Base-by-base conservation (phyloP, 2,113 vertebrate species). In the Motacilla tschutschensis region DNA sequence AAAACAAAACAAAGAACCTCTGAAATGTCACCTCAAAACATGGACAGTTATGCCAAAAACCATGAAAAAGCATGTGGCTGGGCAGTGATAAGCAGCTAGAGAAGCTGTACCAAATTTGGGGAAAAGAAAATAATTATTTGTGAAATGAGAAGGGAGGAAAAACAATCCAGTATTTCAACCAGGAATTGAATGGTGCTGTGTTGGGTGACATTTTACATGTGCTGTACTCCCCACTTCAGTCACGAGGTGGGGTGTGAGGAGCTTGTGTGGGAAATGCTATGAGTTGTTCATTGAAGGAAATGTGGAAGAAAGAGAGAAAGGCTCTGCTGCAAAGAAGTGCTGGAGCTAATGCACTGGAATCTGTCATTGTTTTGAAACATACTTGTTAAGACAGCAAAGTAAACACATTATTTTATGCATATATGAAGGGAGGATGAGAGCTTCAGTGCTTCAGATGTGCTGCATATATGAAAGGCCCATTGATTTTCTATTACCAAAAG, bases 181-280 rank as follows among this genome's bases (percentile, higher is more conserved):
- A 55, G 38, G 40, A 67, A 29, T 2, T 17, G 31, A 53, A 13
- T 14, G 26, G 21, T 15, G 25, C 5, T 8, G 29, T 40, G 22
- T 4, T 50, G 44, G 57, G 33, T 10, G 60, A 26, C 33, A 25
- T 57, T 79, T 57, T 14, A 1, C 6, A 10, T 3, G 10, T 28
- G 66, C 33, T 93, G 85, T 74, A 89, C 88, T 95, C 88, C 78
- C 31, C 51, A 9, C 19, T 83, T 80, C 74, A 62, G 80, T 88
- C 89, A 93, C 55, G 8, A 91, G 90, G 80, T 86, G 88, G 83
- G 43, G 80, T 82, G 66, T 91, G 41, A 89, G 66, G 78, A 94
- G 64, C 70, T 93, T 81, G 26, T 24, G 78, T 65, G 35, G 47
- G 59, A 36, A 83, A 50, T 29, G 20, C 13, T 25, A 18, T 1